These are phyloP conservation scores for Actinia equina DNA, from an alignment of 64 coral and sea anemone species.

Conservation along the genomic window DNA sequence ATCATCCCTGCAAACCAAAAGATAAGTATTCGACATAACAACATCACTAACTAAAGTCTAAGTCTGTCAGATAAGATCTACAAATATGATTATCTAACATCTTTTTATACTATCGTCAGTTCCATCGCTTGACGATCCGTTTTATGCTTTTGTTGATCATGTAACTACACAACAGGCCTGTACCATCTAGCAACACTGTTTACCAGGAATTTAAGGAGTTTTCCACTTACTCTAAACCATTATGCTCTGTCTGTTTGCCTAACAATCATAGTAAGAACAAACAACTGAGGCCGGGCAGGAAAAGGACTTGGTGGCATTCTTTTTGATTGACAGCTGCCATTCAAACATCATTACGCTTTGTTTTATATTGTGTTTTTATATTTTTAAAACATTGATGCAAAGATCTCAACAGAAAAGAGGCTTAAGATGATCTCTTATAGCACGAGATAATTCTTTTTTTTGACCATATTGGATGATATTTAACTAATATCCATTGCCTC, in stretches of 20 bases:
- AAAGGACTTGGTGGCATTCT: too few relatives aligned
- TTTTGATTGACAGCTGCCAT: neutral
- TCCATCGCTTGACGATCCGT: too few relatives aligned
- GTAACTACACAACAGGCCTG: too few relatives aligned
- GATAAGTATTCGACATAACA: too few relatives aligned
- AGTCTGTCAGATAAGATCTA: neutral
- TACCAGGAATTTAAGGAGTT: too few relatives aligned
- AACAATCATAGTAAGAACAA: neutral
- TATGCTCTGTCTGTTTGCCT: neutral
- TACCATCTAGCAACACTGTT: too few relatives aligned
- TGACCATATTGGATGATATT: neutral
- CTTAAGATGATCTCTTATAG: neutral
- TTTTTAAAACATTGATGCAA: neutral
- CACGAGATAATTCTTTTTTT: neutral
- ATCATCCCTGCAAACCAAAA: too few relatives aligned
- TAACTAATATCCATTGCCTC: slow-evolving; percentile 92
- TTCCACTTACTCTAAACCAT: too few relatives aligned
- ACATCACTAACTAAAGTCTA: neutral
- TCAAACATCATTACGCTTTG: too few relatives aligned
- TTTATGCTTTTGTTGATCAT: too few relatives aligned
- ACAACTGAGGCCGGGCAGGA: neutral
- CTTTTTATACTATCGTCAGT: neutral
- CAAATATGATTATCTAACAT: neutral
- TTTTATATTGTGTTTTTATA: neutral
- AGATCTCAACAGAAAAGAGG: neutral